Evolutionary conservation across 2,888 invertebrate genomes (phyloP).

Genomic region (Tetramorium bicarinatum): DNA sequence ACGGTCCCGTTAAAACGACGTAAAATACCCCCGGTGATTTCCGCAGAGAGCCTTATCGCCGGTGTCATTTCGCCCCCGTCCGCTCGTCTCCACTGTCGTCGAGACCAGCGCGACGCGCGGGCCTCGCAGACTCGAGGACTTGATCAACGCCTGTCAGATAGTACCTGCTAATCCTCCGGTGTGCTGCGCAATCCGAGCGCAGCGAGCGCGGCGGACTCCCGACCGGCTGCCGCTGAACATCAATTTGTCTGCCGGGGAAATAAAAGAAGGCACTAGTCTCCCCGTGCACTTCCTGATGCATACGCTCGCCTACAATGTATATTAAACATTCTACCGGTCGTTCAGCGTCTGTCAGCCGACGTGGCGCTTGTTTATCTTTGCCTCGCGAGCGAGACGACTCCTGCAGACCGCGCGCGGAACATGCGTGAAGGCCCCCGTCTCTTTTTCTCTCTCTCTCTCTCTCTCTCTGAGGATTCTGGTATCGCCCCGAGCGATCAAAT

Average conservation of each 20-base stretch:
- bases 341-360: slow-evolving; percentile 46
- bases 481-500: slow-evolving; percentile 36
- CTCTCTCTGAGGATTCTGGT: neutral
- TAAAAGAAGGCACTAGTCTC: slow-evolving; percentile 46
- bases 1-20: slow-evolving; percentile 42
- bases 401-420: slow-evolving; percentile 24
- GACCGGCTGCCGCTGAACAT: slow-evolving; percentile 50
- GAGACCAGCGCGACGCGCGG: neutral
- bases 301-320: slow-evolving; percentile 47
- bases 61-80: slow-evolving; percentile 33
- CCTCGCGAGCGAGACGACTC: slow-evolving; percentile 33
- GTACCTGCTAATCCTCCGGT: slow-evolving; percentile 47
- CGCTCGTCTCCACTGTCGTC: slow-evolving; percentile 19
- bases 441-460: slow-evolving; percentile 9
- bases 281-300: slow-evolving; percentile 54
- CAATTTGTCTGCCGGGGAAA: slow-evolving; percentile 53
- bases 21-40: slow-evolving; percentile 1
- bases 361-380: slow-evolving; percentile 52
- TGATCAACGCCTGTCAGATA: slow-evolving; percentile 55
- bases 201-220: slow-evolving; percentile 42
- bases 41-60: slow-evolving; percentile 3
- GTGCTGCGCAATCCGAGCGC: slow-evolving; percentile 39
- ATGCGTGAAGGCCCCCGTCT: neutral
- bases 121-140: slow-evolving; percentile 36
- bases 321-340: slow-evolving; percentile 58